phyloP scores from a whole-genome alignment of 2,888 invertebrate genomes.

The Ligdia adustata region DNA sequence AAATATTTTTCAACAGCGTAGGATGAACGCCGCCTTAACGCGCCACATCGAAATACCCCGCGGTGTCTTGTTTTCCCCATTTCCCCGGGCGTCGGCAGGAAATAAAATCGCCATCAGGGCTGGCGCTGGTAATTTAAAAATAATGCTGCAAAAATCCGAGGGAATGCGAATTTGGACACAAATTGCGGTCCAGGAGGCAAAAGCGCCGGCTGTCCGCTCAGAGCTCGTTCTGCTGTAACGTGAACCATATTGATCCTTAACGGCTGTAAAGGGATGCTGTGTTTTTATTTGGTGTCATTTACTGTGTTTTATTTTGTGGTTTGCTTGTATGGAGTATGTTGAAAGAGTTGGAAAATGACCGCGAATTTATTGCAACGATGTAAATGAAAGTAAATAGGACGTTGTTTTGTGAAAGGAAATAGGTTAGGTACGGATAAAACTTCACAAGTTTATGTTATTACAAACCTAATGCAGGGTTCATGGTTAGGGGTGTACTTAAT shows the following conservation, averaged over 20 bases:
- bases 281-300: slow-evolving; percentile 18
- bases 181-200: slow-evolving; percentile 61
- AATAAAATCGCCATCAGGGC: slow-evolving; percentile 79
- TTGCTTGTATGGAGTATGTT: neutral
- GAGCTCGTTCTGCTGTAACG: slow-evolving; percentile 29
- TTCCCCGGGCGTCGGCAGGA: slow-evolving; percentile 68
- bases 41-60: slow-evolving; percentile 62
- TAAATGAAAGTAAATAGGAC: no score
- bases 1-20: no score
- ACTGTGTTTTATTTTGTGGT: slow-evolving; percentile 7
- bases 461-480: no score
- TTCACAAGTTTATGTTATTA: no score
- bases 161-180: slow-evolving; percentile 65
- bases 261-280: slow-evolving; percentile 19
- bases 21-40: slow-evolving; percentile 18
- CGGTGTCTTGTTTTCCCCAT: slow-evolving; percentile 70
- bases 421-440: no score
- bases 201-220: slow-evolving; percentile 49
- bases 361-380: no score
- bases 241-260: slow-evolving; percentile 36
- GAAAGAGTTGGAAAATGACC: no score
- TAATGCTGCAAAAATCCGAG: slow-evolving; percentile 74
- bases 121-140: slow-evolving; percentile 76
- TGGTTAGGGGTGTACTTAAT: no score
- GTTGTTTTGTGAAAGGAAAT: no score